Conservation (phyloP, 53 echinoderm and acorn worm species). For the Astropecten irregularis region DNA sequence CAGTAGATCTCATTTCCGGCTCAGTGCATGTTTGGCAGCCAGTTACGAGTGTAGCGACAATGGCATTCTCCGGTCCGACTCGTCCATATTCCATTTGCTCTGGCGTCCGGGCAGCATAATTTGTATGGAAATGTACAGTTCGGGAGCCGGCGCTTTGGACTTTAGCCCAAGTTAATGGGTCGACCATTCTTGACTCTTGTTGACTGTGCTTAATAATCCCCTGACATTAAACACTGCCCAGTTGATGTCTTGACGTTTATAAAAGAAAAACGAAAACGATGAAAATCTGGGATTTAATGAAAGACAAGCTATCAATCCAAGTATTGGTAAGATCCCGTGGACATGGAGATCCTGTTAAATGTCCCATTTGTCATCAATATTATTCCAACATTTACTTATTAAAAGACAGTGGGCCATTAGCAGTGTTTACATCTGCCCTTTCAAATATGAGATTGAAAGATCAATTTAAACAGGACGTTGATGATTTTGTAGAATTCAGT, state of each 20-base stretch:
- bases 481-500: too few species aligned
- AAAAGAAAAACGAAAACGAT: background rate
- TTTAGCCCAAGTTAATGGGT: slow-evolving; percentile 56
- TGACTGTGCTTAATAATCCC: slow-evolving; percentile 30
- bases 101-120: slow-evolving; percentile 18
- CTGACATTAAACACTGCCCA: background rate
- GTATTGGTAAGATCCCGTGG: too few species aligned
- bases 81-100: slow-evolving; percentile 14
- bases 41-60: slow-evolving; percentile 25
- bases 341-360: too few species aligned
- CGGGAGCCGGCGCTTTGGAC: slow-evolving; percentile 32
- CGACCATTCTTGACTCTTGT: slow-evolving; percentile 32
- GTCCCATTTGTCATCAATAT: too few species aligned
- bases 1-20: slow-evolving; percentile 46
- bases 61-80: background rate
- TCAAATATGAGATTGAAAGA: too few species aligned
- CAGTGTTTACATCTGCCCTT: too few species aligned
- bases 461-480: too few species aligned
- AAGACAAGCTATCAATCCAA: background rate
- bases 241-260: background rate
- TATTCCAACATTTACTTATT: too few species aligned
- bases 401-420: too few species aligned
- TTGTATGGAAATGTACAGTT: slow-evolving; percentile 24
- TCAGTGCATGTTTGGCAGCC: slow-evolving; percentile 40
- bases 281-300: background rate